Evolutionary conservation across 64 coral and sea anemone genomes (phyloP).

Genomic region (Dendronephthya gigantea): DNA sequence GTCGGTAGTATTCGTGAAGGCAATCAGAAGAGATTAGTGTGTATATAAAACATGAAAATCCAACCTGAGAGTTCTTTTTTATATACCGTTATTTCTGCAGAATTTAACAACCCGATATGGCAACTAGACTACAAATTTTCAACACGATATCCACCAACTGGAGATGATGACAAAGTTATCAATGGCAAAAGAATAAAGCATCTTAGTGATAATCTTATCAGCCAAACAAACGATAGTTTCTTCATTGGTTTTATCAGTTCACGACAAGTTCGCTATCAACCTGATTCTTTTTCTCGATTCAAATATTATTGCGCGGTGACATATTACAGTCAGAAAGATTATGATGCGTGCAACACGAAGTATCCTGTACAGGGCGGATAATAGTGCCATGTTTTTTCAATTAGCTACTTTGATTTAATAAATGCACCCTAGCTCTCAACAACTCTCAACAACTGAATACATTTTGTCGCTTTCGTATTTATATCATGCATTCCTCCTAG

Average conservation of each 20-base stretch:
- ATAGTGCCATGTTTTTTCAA: too few relatives aligned
- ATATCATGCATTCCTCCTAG: too few relatives aligned
- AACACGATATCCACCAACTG: slow-evolving; percentile 51
- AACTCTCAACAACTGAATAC: too few relatives aligned
- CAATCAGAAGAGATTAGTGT: too few relatives aligned
- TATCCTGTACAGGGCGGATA: slow-evolving; percentile 82
- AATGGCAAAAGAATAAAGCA: slow-evolving; percentile 62
- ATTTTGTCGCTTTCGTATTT: too few relatives aligned
- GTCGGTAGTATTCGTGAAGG: too few relatives aligned
- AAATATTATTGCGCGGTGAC: slow-evolving; percentile 64
- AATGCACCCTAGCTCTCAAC: too few relatives aligned
- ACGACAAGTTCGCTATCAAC: slow-evolving; percentile 65
- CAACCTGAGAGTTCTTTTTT: neutral
- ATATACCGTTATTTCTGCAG: neutral
- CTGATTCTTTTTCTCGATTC: slow-evolving; percentile 52
- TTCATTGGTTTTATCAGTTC: slow-evolving; percentile 50
- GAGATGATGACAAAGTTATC: slow-evolving; percentile 26
- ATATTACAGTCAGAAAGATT: slow-evolving; percentile 46
- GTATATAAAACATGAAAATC: neutral
- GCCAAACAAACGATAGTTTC: slow-evolving; percentile 50
- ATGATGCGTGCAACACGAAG: slow-evolving; percentile 40
- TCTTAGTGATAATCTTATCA: slow-evolving; percentile 64
- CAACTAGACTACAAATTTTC: slow-evolving; percentile 58
- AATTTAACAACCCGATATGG: slow-evolving; percentile 58
- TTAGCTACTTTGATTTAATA: too few relatives aligned